A percentile compares a stretch with the other conserved stretches of the same genome.
Conservation (phyloP, 2,113 vertebrate genomes). For the Poeciliopsis prolifica region DNA sequence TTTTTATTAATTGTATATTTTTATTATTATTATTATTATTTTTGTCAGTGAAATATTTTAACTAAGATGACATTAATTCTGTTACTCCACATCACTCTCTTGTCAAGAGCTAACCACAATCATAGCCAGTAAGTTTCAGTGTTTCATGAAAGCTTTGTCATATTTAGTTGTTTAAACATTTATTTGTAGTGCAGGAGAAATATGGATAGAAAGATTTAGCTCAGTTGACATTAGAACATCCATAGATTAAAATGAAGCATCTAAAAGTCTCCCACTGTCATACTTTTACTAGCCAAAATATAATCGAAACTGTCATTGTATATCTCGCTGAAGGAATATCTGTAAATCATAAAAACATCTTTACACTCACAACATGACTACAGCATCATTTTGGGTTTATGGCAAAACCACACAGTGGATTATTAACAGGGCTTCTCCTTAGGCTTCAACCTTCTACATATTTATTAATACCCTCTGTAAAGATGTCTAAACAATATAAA, state of each 20-base stretch:
- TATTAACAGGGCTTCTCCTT: background rate
- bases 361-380: background rate
- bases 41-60: background rate
- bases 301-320: conserved; percentile 8
- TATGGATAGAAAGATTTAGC: conserved; percentile 7
- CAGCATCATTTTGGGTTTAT: background rate
- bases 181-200: conserved; percentile 15
- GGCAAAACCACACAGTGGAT: background rate
- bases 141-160: conserved; percentile 52
- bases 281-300: background rate
- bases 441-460: background rate
- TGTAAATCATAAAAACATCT: conserved; percentile 15
- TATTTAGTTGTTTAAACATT: conserved; percentile 6
- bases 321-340: conserved; percentile 6
- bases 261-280: background rate
- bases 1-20: background rate
- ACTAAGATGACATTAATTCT: background rate
- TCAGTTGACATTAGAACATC: background rate
- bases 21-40: background rate
- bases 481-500: background rate
- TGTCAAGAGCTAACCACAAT: conserved; percentile 9
- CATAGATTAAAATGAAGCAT: background rate
- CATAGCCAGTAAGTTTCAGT: conserved; percentile 30
- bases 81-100: background rate
- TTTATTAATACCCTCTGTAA: too few relatives aligned